Evolutionary conservation across 2,888 invertebrate genomes (phyloP).

Genomic region (Orthosia cruda): DNA sequence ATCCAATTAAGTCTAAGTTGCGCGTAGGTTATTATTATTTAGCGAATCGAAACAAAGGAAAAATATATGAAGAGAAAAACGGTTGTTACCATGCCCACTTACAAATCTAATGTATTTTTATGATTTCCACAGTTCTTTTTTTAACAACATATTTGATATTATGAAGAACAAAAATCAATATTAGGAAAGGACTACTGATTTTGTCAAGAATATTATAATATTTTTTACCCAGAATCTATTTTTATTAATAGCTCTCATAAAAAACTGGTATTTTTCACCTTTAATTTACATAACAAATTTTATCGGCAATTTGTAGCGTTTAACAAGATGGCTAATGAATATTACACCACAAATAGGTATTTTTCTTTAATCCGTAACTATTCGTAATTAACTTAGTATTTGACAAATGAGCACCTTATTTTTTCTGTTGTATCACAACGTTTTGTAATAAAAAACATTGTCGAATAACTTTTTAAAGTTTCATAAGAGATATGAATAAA

Average conservation of each 20-base stretch:
- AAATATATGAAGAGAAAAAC: neutral
- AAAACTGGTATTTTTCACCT: conserved; percentile 10
- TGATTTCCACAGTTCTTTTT: neutral
- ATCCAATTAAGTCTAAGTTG: conserved; percentile 1
- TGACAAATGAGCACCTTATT: neutral
- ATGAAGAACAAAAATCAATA: neutral
- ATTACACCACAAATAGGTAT: conserved; percentile 12
- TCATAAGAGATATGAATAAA: no score
- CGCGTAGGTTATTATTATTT: neutral
- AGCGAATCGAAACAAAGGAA: neutral
- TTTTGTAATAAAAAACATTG: neutral
- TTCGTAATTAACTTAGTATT: conserved; percentile 9
- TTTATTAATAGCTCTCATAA: conserved; percentile 18
- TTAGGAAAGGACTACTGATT: neutral
- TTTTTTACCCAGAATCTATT: conserved; percentile 3
- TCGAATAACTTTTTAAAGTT: no score
- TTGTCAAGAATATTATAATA: neutral
- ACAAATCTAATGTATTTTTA: neutral
- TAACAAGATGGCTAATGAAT: conserved; percentile 32
- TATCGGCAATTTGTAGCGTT: conserved; percentile 30
- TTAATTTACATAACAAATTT: conserved; percentile 31
- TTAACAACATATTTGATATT: neutral
- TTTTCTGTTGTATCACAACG: neutral
- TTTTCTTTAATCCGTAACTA: neutral
- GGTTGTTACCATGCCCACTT: neutral